Percentiles rank a stretch among this genome's conserved stretches.
Evolutionary conservation across 2,797 vertebrate genomes (phyloP).

Genomic region (Argya squamiceps): DNA sequence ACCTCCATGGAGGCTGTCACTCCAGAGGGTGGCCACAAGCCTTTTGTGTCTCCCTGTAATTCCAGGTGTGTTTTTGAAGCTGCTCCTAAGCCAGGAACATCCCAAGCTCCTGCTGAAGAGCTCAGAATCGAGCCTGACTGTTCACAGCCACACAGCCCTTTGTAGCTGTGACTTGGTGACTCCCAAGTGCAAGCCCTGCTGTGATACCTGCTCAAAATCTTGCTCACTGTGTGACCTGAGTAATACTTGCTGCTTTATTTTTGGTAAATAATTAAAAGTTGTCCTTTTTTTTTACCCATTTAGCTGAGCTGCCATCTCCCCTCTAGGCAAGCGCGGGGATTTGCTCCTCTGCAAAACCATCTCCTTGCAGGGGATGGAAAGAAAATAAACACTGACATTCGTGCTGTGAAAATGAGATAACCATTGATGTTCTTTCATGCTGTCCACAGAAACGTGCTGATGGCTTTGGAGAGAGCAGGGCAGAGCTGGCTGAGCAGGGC

Average conservation of each 20-base stretch:
- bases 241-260: neutral
- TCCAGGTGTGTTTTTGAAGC: neutral
- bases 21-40: neutral
- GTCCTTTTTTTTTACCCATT: neutral
- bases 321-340: fast-evolving
- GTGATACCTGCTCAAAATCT: neutral
- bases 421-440: neutral
- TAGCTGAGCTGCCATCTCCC: neutral
- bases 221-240: neutral
- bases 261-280: neutral
- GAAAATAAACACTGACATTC: neutral
- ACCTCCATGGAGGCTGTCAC: fast-evolving
- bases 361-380: neutral
- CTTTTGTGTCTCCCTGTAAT: neutral
- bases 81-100: neutral
- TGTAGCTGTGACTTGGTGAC: fast-evolving
- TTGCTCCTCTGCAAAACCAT: neutral
- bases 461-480: neutral
- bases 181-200: fast-evolving
- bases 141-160: neutral
- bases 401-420: neutral
- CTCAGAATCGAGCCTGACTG: neutral
- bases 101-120: neutral
- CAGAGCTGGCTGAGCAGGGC: neutral
- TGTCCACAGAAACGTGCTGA: neutral